phyloP scores from a whole-genome alignment of 2,113 vertebrate species.

The Charadrius vociferus region DNA sequence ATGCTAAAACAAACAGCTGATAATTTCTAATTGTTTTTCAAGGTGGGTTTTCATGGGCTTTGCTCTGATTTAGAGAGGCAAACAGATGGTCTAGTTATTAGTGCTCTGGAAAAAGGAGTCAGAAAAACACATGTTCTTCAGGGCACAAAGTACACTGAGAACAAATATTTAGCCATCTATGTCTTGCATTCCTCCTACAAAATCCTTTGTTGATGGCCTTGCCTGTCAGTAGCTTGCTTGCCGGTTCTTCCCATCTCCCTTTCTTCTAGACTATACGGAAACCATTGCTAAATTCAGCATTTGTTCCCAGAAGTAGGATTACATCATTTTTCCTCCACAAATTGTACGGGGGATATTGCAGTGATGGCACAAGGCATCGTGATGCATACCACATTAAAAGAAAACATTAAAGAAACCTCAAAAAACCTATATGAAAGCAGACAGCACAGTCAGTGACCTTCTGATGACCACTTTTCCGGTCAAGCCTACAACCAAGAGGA shows the following conservation, averaged over 20 bases:
- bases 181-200: not conserved
- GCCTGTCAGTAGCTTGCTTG: not conserved
- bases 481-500: not conserved
- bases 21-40: slow-evolving; percentile 57
- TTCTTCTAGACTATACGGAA: not conserved
- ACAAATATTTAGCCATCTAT: slow-evolving; percentile 38
- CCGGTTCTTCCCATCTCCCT: not conserved
- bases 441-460: not conserved
- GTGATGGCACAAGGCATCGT: not conserved
- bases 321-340: not conserved
- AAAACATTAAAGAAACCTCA: not conserved
- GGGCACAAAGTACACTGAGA: slow-evolving; percentile 12
- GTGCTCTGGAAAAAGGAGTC: slow-evolving; percentile 22
- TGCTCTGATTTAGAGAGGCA: slow-evolving; percentile 51
- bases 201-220: not conserved
- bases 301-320: not conserved
- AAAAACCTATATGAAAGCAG: not conserved
- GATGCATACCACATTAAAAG: not conserved
- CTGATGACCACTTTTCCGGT: not conserved
- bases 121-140: slow-evolving; percentile 24
- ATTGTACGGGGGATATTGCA: not conserved
- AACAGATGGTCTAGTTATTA: slow-evolving; percentile 60
- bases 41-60: slow-evolving; percentile 41
- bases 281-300: not conserved
- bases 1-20: slow-evolving; percentile 50